Percentiles rank a stretch among this genome's conserved stretches.
Conservation (phyloP, 2,888 invertebrate species). For the Rhamnusium bicolor region DNA sequence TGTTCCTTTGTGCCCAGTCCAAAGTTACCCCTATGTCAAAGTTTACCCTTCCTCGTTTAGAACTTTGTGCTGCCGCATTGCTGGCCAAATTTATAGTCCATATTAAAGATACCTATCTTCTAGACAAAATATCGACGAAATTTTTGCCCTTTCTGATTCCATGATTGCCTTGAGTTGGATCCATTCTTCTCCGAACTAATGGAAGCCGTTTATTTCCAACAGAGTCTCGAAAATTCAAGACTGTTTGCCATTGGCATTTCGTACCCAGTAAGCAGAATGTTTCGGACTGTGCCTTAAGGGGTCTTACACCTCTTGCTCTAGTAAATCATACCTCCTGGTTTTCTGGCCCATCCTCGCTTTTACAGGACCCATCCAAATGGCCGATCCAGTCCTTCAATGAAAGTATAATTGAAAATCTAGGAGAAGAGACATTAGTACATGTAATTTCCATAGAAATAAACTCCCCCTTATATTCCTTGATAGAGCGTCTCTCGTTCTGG, state of each 20-base stretch:
- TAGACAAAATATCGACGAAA: not conserved
- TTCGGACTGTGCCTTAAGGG: not conserved
- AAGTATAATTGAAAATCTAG: not conserved
- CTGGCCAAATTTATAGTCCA: not conserved
- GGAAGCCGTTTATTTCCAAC: not conserved
- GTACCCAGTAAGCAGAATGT: constrained; percentile 14
- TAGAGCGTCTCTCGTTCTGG: constrained; percentile 13
- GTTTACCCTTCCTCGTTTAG: constrained; percentile 4
- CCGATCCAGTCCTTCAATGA: not conserved
- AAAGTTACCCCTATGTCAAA: not conserved
- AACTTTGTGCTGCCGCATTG: not conserved
- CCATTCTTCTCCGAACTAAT: not conserved
- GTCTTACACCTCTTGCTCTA: not conserved
- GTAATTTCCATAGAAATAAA: not conserved
- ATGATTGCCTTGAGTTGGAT: not conserved
- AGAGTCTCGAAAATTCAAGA: not conserved
- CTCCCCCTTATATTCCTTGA: constrained; percentile 14
- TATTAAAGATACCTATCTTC: not conserved
- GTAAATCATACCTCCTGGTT: not conserved
- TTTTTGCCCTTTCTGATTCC: not conserved
- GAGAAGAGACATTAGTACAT: not conserved
- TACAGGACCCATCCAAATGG: not conserved
- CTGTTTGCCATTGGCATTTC: constrained; percentile 1
- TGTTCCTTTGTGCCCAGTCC: not conserved
- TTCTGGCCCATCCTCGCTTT: not conserved